Conservation (phyloP, 2,797 vertebrate species). For the Sebastes jordani region DNA sequence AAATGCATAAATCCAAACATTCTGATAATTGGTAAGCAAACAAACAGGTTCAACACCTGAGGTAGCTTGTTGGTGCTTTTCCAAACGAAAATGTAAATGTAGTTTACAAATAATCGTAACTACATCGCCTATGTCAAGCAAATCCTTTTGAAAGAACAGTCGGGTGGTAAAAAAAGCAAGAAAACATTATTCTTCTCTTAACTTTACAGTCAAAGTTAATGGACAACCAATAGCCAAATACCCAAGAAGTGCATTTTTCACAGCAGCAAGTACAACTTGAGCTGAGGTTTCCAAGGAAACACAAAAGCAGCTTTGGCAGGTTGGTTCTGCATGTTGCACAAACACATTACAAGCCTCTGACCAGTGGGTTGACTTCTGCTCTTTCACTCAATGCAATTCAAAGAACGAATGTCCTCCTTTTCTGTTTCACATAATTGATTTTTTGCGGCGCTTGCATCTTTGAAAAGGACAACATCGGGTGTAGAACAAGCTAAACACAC, state of each 20-base stretch:
- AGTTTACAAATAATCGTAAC: neutral
- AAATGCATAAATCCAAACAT: neutral
- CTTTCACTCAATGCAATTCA: slow-evolving; percentile 16
- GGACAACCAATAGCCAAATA: neutral
- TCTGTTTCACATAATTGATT: slow-evolving; percentile 31
- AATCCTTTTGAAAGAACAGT: neutral
- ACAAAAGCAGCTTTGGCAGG: slow-evolving; percentile 35
- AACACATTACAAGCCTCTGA: slow-evolving; percentile 30
- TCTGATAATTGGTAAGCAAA: neutral
- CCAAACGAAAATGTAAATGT: neutral
- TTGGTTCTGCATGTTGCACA: slow-evolving; percentile 46
- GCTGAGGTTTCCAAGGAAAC: slow-evolving; percentile 20
- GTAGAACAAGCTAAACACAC: neutral
- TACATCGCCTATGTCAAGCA: neutral
- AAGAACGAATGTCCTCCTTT: slow-evolving; percentile 22
- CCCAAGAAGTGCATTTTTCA: slow-evolving; percentile 7
- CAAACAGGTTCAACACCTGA: neutral
- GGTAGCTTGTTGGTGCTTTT: neutral
- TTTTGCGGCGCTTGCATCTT: slow-evolving; percentile 20
- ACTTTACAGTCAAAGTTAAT: neutral
- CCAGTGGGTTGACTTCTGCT: slow-evolving; percentile 10
- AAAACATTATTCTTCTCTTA: neutral
- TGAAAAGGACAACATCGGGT: neutral
- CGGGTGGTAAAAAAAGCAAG: neutral
- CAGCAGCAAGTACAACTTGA: neutral